Percentiles rank a stretch among this genome's conserved stretches.
Conservation (phyloP, 2,888 invertebrate species). For the Polymixis flavicincta region DNA sequence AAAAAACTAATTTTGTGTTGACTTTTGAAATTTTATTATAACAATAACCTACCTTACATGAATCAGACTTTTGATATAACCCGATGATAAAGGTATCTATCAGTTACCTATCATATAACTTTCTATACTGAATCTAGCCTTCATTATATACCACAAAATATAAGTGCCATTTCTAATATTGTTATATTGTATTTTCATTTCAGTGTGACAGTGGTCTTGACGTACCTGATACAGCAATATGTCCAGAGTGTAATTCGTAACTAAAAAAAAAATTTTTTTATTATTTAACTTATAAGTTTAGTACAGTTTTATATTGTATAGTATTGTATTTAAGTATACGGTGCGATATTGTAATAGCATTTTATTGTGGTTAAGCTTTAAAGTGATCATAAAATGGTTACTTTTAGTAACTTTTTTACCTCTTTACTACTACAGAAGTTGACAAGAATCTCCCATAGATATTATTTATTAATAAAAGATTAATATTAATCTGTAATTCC, state of each 20-base stretch:
- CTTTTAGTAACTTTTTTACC: conserved; percentile 8
- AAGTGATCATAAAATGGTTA: conserved; percentile 43
- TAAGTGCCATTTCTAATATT: conserved; percentile 67
- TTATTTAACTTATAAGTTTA: conserved; percentile 14
- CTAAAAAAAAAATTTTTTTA: no score
- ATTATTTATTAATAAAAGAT: conserved; percentile 13
- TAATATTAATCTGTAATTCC: not conserved
- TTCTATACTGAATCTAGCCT: conserved; percentile 21
- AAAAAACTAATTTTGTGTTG: not conserved
- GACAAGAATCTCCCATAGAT: conserved; percentile 28
- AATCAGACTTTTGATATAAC: not conserved
- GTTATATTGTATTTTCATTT: conserved; percentile 78
- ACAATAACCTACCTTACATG: no score
- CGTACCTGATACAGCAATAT: conserved; percentile 87
- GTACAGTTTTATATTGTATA: conserved; percentile 13
- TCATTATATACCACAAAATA: conserved; percentile 13
- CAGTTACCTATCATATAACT: conserved; percentile 1
- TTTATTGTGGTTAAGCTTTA: conserved; percentile 62
- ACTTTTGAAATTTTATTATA: not conserved
- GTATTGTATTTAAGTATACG: conserved; percentile 22
- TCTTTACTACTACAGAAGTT: not conserved
- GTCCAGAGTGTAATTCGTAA: conserved; percentile 78
- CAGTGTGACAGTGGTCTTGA: conserved; percentile 86
- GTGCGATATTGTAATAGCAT: conserved; percentile 42
- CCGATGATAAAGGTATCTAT: no score